Evolutionary conservation across 2,113 vertebrate genomes (phyloP).

Genomic region (Lophochroa leadbeateri): DNA sequence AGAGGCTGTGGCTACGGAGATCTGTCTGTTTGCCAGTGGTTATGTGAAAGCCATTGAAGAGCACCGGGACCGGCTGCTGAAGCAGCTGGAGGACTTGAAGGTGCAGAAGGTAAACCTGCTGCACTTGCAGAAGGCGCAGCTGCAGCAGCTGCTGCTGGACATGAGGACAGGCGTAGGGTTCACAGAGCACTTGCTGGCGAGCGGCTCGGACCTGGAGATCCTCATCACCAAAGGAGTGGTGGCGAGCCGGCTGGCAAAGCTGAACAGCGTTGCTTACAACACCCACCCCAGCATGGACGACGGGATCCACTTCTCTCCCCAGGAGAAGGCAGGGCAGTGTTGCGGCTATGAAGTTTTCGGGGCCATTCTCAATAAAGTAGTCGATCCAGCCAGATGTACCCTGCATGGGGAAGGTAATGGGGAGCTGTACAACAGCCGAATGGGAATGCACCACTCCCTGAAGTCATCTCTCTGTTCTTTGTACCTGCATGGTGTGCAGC

Average conservation of each 20-base stretch:
- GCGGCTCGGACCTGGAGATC: slow-evolving; percentile 85
- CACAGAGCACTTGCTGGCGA: slow-evolving; percentile 81
- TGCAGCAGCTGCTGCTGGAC: slow-evolving; percentile 88
- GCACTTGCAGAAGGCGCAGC: slow-evolving; percentile 84
- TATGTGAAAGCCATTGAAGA: slow-evolving; percentile 82
- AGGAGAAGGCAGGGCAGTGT: slow-evolving; percentile 80
- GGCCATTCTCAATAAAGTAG: slow-evolving; percentile 74
- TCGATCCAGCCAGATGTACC: slow-evolving; percentile 84
- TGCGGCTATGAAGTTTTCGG: slow-evolving; percentile 86
- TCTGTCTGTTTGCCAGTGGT: slow-evolving; percentile 77
- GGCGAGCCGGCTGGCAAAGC: slow-evolving; percentile 75
- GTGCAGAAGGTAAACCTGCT: slow-evolving; percentile 82
- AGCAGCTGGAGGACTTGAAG: slow-evolving; percentile 81
- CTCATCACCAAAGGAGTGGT: slow-evolving; percentile 85
- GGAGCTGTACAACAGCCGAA: not conserved
- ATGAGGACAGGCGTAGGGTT: slow-evolving; percentile 81
- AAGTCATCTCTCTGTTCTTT: not conserved
- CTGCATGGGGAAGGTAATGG: slow-evolving; percentile 87
- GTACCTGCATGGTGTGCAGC: not conserved
- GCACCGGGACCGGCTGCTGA: slow-evolving; percentile 83
- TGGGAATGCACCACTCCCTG: not conserved
- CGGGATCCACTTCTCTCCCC: slow-evolving; percentile 80
- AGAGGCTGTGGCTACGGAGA: slow-evolving; percentile 73
- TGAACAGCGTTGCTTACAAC: slow-evolving; percentile 72
- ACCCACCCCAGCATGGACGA: slow-evolving; percentile 45